Evolutionary conservation across 2,888 invertebrate species (phyloP), one percentile per base, ranked within the genome.

Genomic region (Eupithecia pulchellata): DNA sequence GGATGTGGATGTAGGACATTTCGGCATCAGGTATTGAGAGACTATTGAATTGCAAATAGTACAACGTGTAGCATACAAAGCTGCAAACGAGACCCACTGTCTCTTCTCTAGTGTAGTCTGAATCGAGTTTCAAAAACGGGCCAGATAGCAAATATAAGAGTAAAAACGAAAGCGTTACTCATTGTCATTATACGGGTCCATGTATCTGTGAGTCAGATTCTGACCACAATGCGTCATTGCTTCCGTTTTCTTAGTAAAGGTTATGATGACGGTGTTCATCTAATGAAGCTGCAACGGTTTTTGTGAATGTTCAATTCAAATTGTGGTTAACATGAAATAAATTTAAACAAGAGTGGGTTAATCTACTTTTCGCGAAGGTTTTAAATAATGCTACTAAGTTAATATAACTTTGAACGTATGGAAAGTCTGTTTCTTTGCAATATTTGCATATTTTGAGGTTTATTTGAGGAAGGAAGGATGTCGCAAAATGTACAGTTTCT

Each of bases 201-300:
- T 69, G 65, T 68, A 68, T 66, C 71, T 70, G 69, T 87, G 88
- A 89, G 69, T 88, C 89, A 88, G 62, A 68, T 62, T 73, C 70
- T 81, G 80, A 80, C 84, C 81, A 73, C 82, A 80, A 74, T 77
- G 77, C 77, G 78, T 82, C 79, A 80, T 52, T 72, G 76, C 79
- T 80, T 77, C 79, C 76, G 72, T 80, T 79, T 80, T 68, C 65
- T 72, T 66, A 79, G 79, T 79, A 83, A 60, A 71, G 77, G 75
- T 80, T 80, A 84, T 78, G 69, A 79, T 62, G 66, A 69, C 66
- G 52, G 63, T 39, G 68, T 55, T 71, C 68, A 57, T 57, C 27
- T 29, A 17, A 27, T 57, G 57, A 29, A 14, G 27, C 14, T 57
- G 14, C 14, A 73, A 73, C 68, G 60, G 66, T 58, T 64, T 69